phyloP scores from a whole-genome alignment of 2,797 vertebrate species.

The Hydrolagus colliei region DNA sequence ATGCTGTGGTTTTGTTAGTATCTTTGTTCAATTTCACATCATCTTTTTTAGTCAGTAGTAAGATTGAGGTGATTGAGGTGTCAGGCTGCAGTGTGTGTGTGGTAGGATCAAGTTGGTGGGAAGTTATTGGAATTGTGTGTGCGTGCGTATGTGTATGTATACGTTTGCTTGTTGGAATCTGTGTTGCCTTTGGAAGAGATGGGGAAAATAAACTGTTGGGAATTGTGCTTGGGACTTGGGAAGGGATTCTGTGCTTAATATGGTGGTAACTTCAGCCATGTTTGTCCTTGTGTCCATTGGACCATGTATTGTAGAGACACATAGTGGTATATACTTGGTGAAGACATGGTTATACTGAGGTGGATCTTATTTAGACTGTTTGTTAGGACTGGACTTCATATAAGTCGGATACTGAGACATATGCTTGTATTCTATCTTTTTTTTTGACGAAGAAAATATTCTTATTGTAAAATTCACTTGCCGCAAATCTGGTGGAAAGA shows the following conservation, averaged over 20 bases:
- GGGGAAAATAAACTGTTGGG: not conserved
- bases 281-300: not conserved
- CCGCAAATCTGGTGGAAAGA: slow-evolving; percentile 32
- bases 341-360: slow-evolving; percentile 21
- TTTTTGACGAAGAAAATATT: too few relatives aligned
- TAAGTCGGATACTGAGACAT: too few relatives aligned
- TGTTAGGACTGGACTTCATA: too few relatives aligned
- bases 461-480: too few relatives aligned
- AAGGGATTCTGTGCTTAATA: too few relatives aligned
- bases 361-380: too few relatives aligned
- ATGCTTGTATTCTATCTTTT: too few relatives aligned
- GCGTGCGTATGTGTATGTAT: not conserved
- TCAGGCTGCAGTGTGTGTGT: not conserved
- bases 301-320: slow-evolving; percentile 40
- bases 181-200: not conserved
- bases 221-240: not conserved
- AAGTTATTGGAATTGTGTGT: not conserved
- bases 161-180: not conserved
- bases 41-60: not conserved
- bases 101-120: not conserved
- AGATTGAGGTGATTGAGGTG: not conserved
- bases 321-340: slow-evolving; percentile 35
- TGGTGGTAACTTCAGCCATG: too few relatives aligned
- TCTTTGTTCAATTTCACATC: too few relatives aligned
- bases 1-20: too few relatives aligned